Base-by-base conservation (phyloP, 1,140 invertebrate genomes). In the Nomia melanderi region DNA sequence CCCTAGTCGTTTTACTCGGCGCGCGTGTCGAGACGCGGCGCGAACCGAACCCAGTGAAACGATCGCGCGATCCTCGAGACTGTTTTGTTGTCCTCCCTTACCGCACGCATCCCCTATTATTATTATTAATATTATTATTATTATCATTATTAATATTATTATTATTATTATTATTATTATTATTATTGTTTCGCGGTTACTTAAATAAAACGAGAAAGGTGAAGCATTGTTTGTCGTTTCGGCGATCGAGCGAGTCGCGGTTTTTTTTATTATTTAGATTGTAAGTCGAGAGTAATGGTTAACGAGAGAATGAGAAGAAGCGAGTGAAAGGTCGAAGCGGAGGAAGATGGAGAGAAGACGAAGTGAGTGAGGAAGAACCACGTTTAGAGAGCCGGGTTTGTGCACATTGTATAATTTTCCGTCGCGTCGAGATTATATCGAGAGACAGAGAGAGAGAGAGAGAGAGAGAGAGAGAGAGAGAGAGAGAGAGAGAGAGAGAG, bases 301-400 rank as follows among this genome's bases (percentile, higher is more conserved):
- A 57, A 27, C 14, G 41, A 44, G 41, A 69, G 36, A 53, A 3
- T 9, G n/a, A 44, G 5, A 53, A 5, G 6, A 2, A 11, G 20
- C 2, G 44, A 17, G 41, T 17, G 41, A 44, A 47, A 62, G 4
- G 11, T n/a, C n/a, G 17, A 39, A 3, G 29, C 1, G 5, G 7
- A 1, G 9, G 3, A 20, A 44, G 11, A 5, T 17, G 1, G 6
- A 23, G 8, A 29, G 25, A 64, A n/a, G n/a, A n/a, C n/a, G n/a
- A n/a, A 33, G 33, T 14, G 29, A 31, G 20, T 12, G 29, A 29
- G n/a, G 29, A 29, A 50, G 41, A 23, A 63, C 59, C 72, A 62
- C 14, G 33, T 23, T n/a, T n/a, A n/a, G n/a, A 36, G 33, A 77
- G 75, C 75, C 75, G 75, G 75, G 75, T 77, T 77, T 63, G 75